phyloP scores from a whole-genome alignment of 1,140 invertebrate species.

The Cyclargus thomasi region DNA sequence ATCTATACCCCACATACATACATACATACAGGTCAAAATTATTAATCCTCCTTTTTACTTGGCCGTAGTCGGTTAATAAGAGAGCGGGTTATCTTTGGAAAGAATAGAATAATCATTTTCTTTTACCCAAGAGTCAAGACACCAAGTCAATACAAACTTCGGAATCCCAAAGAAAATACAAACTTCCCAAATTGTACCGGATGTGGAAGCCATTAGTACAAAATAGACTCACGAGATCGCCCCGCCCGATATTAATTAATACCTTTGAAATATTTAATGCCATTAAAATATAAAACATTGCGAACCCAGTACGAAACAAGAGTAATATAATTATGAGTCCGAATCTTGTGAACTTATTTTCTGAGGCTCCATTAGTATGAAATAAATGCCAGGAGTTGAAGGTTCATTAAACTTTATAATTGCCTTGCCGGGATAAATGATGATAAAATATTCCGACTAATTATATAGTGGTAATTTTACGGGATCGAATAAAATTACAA shows the following conservation, averaged over 20 bases:
- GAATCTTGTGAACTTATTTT: slow-evolving; percentile 26
- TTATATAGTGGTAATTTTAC: slow-evolving; percentile 18
- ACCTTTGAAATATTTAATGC: slow-evolving; percentile 19
- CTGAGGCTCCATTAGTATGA: slow-evolving; percentile 22
- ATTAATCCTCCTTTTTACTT: too few species aligned
- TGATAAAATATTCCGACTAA: slow-evolving; percentile 19
- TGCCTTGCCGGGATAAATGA: slow-evolving; percentile 28
- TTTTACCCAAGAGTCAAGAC: too few species aligned
- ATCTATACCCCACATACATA: too few species aligned
- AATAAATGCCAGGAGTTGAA: slow-evolving; percentile 31
- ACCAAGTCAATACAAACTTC: too few species aligned
- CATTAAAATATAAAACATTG: slow-evolving; percentile 16
- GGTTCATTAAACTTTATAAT: slow-evolving; percentile 49
- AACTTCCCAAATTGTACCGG: background rate
- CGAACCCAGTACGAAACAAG: slow-evolving; percentile 19
- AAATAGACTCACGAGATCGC: background rate
- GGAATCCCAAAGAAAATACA: background rate
- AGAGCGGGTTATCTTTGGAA: too few species aligned
- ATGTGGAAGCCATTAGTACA: background rate
- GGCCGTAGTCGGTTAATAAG: too few species aligned
- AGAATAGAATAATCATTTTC: too few species aligned
- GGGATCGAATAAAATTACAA: background rate
- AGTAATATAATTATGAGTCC: slow-evolving; percentile 20
- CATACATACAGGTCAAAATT: too few species aligned
- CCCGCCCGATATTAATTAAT: slow-evolving; percentile 2